Evolutionary conservation across 2,113 vertebrate genomes (phyloP).

Genomic region (Spilogale gracilis): DNA sequence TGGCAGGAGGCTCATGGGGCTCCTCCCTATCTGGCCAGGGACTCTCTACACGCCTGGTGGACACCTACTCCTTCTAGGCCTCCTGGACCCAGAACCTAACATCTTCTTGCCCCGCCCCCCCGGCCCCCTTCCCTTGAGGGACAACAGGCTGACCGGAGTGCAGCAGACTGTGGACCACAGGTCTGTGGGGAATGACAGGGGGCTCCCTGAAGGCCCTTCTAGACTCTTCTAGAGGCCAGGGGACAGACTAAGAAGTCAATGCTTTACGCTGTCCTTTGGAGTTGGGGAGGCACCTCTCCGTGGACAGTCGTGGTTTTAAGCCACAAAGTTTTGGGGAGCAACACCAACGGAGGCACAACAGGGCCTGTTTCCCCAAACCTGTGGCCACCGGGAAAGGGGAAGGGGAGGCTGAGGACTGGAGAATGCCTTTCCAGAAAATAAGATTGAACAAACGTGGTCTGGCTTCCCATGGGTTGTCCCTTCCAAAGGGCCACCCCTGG

Average conservation of each 20-base stretch:
- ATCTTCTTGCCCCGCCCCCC: background rate
- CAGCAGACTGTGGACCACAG: background rate
- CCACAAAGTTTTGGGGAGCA: background rate
- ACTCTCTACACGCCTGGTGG: background rate
- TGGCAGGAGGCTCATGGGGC: background rate
- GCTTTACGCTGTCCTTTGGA: background rate
- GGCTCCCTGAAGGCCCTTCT: background rate
- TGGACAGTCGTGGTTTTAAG: background rate
- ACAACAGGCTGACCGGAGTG: background rate
- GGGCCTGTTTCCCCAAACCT: background rate
- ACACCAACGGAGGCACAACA: background rate
- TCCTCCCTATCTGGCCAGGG: background rate
- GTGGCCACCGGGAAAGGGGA: background rate
- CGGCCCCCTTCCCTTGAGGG: background rate
- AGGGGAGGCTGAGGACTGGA: background rate
- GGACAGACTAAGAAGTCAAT: background rate
- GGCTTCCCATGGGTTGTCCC: background rate
- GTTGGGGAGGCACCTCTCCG: too few species aligned
- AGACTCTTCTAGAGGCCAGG: background rate
- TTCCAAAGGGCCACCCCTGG: background rate
- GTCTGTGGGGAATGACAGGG: background rate
- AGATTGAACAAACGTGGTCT: background rate
- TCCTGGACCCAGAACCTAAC: background rate
- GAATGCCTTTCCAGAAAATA: background rate
- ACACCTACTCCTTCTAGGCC: background rate